Percentiles rank a stretch among this genome's conserved stretches.
Evolutionary conservation across 2,113 vertebrate genomes (phyloP).

Genomic region (Dinomys branickii): DNA sequence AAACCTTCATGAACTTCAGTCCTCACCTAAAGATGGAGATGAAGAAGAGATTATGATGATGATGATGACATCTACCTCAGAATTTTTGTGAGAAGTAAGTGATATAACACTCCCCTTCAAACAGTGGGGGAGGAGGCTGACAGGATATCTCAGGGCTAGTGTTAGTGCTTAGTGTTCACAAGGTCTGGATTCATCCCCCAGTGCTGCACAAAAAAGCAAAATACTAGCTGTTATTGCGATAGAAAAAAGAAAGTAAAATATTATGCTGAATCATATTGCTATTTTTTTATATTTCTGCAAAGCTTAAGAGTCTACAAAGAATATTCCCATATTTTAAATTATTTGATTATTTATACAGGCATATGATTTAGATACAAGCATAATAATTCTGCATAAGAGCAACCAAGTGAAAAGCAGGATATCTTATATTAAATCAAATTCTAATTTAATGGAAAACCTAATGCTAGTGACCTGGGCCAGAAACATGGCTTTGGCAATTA

Average conservation of each 20-base stretch:
- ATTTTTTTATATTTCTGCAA: slow-evolving; percentile 38
- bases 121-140: too few species aligned
- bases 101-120: not conserved
- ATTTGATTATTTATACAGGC: not conserved
- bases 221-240: not conserved
- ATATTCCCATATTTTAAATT: not conserved
- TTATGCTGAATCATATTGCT: not conserved
- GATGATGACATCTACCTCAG: too few species aligned
- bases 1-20: not conserved
- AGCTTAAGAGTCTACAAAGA: not conserved
- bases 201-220: not conserved
- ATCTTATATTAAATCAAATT: slow-evolving; percentile 18
- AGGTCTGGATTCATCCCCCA: not conserved
- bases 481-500: not conserved
- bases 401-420: not conserved
- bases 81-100: not conserved
- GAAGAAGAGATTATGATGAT: not conserved
- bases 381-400: not conserved
- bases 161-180: not conserved
- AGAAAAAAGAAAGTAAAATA: slow-evolving; percentile 10
- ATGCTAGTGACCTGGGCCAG: not conserved
- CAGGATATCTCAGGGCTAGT: not conserved
- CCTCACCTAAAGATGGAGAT: not conserved
- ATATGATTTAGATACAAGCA: not conserved
- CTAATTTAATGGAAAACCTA: slow-evolving; percentile 45